phyloP scores from a whole-genome alignment of 2,888 invertebrate species.

The Saturnia japonica region DNA sequence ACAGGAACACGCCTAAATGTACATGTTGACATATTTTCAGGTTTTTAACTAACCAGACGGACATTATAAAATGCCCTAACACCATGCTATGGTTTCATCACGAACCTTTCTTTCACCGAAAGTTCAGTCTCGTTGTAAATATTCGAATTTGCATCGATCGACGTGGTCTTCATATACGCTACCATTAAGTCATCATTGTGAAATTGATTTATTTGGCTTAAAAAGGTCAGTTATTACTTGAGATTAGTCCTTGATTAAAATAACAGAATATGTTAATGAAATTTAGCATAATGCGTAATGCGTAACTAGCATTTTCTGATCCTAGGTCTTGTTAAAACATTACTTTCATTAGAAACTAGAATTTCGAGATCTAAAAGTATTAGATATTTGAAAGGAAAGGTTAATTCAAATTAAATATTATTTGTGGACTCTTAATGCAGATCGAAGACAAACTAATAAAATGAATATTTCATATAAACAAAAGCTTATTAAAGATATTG shows the following conservation, averaged over 20 bases:
- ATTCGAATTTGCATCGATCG: too few species aligned
- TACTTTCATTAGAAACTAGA: neutral
- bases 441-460: neutral
- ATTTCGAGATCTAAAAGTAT: neutral
- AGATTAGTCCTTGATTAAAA: neutral
- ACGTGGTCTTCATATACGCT: too few species aligned
- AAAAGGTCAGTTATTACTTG: neutral
- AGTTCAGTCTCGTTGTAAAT: too few species aligned
- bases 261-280: neutral
- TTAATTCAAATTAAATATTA: neutral
- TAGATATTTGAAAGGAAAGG: neutral
- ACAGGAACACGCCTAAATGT: too few species aligned
- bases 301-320: neutral
- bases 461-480: neutral
- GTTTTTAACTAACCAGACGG: too few species aligned
- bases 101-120: too few species aligned
- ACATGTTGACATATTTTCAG: too few species aligned
- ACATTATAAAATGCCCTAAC: too few species aligned
- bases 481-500: neutral
- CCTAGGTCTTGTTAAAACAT: neutral
- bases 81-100: too few species aligned
- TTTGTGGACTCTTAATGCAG: neutral
- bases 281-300: neutral
- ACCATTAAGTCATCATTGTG: too few species aligned
- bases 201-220: too few species aligned